These are phyloP conservation scores for Mechanitis mazaeus DNA, from an alignment of 2,888 invertebrate species.

Conservation along the genomic window DNA sequence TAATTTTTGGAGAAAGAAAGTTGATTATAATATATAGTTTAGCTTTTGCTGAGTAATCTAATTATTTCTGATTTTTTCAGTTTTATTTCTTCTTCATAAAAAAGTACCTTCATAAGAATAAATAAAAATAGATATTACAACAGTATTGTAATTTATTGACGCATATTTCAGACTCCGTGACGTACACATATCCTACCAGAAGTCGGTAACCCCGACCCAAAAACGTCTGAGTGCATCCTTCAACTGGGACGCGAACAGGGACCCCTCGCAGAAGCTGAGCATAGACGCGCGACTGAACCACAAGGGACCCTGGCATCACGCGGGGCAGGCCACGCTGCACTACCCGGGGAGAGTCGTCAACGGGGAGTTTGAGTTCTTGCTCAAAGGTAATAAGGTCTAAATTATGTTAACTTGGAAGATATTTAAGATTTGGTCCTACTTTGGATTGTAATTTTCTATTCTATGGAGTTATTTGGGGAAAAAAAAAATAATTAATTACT, in stretches of 20 bases:
- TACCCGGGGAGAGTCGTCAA: slow-evolving; percentile 86
- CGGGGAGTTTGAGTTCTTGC: slow-evolving; percentile 79
- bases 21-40: no score
- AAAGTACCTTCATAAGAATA: no score
- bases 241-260: slow-evolving; percentile 91
- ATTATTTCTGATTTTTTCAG: no score
- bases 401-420: no score
- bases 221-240: slow-evolving; percentile 83
- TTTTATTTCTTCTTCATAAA: no score
- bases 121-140: no score
- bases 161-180: slow-evolving; percentile 79
- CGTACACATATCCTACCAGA: slow-evolving; percentile 81
- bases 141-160: not conserved
- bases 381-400: slow-evolving; percentile 58
- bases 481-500: not conserved
- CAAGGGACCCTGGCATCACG: slow-evolving; percentile 78
- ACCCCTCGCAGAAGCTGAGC: slow-evolving; percentile 84
- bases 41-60: no score
- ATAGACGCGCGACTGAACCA: slow-evolving; percentile 79
- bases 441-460: not conserved
- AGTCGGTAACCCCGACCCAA: slow-evolving; percentile 75
- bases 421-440: not conserved
- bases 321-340: slow-evolving; percentile 79
- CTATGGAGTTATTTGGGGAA: no score
- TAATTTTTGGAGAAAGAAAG: no score